These are phyloP conservation scores for Rhagologus leucostigma DNA, from an alignment of 2,113 vertebrate species.

Conservation along the genomic window DNA sequence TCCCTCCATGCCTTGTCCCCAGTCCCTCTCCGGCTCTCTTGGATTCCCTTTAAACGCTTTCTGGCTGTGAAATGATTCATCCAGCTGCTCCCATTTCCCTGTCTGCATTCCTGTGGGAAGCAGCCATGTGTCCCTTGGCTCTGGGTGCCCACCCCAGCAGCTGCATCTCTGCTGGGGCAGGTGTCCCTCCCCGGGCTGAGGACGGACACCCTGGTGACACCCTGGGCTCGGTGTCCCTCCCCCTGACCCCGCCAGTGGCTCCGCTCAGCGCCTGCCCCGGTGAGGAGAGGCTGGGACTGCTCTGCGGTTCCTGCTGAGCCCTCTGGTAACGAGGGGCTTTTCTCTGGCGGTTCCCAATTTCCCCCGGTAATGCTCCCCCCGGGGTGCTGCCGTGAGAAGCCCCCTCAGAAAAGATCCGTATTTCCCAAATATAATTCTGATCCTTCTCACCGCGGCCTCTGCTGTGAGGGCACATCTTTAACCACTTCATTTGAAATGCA, in stretches of 20 bases:
- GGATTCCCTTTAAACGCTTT: accelerated
- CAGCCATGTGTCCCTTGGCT: accelerated
- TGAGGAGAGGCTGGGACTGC: background rate
- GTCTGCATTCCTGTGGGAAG: accelerated
- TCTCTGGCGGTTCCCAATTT: background rate
- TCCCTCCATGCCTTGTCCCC: background rate
- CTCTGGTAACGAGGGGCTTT: accelerated
- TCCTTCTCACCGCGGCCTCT: background rate
- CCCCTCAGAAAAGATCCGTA: accelerated
- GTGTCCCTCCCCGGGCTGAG: accelerated
- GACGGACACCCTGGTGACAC: background rate
- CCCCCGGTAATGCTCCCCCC: background rate
- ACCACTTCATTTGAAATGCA: background rate
- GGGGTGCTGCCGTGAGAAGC: background rate
- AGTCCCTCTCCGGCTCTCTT: background rate
- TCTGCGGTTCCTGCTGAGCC: background rate
- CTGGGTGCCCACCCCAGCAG: background rate
- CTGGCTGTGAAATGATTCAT: accelerated
- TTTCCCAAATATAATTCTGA: background rate
- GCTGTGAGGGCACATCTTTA: background rate
- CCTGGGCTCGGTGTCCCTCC: background rate
- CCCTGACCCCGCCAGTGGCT: accelerated
- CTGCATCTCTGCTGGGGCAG: accelerated
- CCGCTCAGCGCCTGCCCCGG: accelerated
- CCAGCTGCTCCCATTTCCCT: no score